Base-by-base conservation (phyloP, 1,140 invertebrate genomes). In the Pararge aegeria region DNA sequence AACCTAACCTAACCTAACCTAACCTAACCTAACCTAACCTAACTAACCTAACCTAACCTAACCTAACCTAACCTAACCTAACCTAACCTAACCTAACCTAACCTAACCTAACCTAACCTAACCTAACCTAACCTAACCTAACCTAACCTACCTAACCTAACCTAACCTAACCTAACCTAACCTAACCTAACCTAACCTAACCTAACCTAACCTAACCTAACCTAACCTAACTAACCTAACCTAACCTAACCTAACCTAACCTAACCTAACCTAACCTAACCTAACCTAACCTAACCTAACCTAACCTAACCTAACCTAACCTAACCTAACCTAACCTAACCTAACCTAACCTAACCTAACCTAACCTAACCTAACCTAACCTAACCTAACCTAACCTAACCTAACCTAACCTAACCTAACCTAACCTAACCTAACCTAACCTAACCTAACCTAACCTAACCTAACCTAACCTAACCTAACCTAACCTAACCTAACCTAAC, bases 161-260 rank as follows among this genome's bases (percentile, higher is more conserved):
- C 24, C 24, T 24, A 44, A 44, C 40, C 40, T 44, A 44, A 44
- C 40, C 40, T 44, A 44, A 44, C 40, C 40, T 44, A 44, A 44
- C 40, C 40, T 44, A 44, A 44, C 40, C 40, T 44, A 65, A 69
- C 62, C 62, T 65, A 65, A 65, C 62, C 62, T 55, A 65, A 65
- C 62, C 56, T 55, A 65, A 65, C 62, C 62, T 55, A 65, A 65
- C 62, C 62, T 55, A 65, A 65, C 61, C 61, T 57, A 53, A 53
- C 55, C 61, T 51, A 65, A 65, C 63, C 61, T 58, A 64, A 64
- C 61, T 44, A 44, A 44, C 40, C 40, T 44, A 42, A 42, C 40
- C 40, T 16, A 15, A 42, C 12, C 40, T 16, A 15, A 42, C 12
- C 40, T 16, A 15, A 42, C 12, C 40, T 42, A 42, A 42, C 40